Evolutionary conservation across 2,797 vertebrate species (phyloP).

Genomic region (Lates japonicus): DNA sequence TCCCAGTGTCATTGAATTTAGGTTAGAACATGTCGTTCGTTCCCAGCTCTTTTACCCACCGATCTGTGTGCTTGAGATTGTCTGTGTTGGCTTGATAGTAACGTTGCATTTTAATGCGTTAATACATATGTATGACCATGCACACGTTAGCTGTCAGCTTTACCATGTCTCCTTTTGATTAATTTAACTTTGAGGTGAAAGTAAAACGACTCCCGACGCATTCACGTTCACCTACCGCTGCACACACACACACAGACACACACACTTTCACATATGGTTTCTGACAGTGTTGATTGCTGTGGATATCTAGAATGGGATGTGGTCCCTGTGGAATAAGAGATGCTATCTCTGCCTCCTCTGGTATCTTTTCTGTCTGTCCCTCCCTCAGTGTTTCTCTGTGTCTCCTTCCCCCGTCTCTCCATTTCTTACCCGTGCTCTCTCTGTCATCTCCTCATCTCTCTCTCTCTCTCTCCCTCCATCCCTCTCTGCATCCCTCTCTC

Average conservation of each 20-base stretch:
- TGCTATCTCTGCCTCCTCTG: slow-evolving; percentile 44
- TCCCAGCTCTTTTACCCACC: not conserved
- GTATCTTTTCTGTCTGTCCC: slow-evolving; percentile 33
- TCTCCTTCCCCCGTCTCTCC: slow-evolving; percentile 35
- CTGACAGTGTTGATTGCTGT: slow-evolving; percentile 53
- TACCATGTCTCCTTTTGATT: slow-evolving; percentile 49
- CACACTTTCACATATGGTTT: slow-evolving; percentile 22
- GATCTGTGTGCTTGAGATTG: slow-evolving; percentile 11
- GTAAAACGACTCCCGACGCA: slow-evolving; percentile 36
- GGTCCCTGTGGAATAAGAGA: slow-evolving; percentile 60
- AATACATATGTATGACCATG: slow-evolving; percentile 67
- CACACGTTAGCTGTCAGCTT: slow-evolving; percentile 47
- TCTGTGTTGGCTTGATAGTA: slow-evolving; percentile 10
- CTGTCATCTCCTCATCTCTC: slow-evolving; percentile 61
- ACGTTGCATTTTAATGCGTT: slow-evolving; percentile 56
- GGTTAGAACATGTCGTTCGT: not conserved
- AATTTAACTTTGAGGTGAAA: slow-evolving; percentile 63
- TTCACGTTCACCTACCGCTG: slow-evolving; percentile 4
- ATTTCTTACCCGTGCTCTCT: slow-evolving; percentile 62
- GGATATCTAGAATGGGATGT: slow-evolving; percentile 43
- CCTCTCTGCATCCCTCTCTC: slow-evolving; percentile 35
- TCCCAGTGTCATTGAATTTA: slow-evolving; percentile 6
- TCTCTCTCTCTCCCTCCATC: slow-evolving; percentile 50
- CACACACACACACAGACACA: slow-evolving; percentile 13
- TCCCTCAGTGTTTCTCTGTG: slow-evolving; percentile 32